Conservation (phyloP, 2,888 invertebrate species). For the Microplitis deprimator region DNA sequence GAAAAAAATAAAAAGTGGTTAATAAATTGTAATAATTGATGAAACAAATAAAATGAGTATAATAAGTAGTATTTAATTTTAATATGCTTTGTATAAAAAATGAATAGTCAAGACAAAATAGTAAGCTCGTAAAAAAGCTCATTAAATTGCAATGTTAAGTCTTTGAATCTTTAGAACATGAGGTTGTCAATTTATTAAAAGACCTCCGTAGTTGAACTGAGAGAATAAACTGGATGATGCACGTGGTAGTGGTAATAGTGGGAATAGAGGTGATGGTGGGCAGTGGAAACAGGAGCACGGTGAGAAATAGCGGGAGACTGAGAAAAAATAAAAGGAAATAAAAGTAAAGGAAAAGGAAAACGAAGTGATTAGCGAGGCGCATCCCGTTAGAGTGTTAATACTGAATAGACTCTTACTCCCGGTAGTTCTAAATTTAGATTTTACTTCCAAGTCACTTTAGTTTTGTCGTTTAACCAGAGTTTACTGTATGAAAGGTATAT, state of each 20-base stretch:
- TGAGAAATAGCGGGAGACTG: conserved; percentile 16
- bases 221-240: not conserved
- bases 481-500: not conserved
- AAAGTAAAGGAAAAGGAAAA: conserved; percentile 12
- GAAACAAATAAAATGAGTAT: not conserved
- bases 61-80: not conserved
- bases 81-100: not conserved
- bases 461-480: conserved; percentile 7
- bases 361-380: conserved; percentile 9
- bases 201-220: not conserved
- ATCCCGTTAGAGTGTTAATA: conserved; percentile 20
- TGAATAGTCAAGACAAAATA: not conserved
- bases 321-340: conserved; percentile 20
- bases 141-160: conserved; percentile 3
- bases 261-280: conserved; percentile 5
- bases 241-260: not conserved
- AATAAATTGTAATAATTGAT: not conserved
- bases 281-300: conserved; percentile 13
- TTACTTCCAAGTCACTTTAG: conserved; percentile 1
- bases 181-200: conserved; percentile 24
- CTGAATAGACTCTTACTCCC: not conserved
- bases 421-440: conserved; percentile 46
- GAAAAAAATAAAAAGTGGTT: conserved; percentile 29
- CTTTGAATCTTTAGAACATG: conserved; percentile 4
- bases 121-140: not conserved